These are phyloP conservation scores for Esperia sulphurella DNA, from an alignment of 2,888 invertebrate species.

Conservation along the genomic window DNA sequence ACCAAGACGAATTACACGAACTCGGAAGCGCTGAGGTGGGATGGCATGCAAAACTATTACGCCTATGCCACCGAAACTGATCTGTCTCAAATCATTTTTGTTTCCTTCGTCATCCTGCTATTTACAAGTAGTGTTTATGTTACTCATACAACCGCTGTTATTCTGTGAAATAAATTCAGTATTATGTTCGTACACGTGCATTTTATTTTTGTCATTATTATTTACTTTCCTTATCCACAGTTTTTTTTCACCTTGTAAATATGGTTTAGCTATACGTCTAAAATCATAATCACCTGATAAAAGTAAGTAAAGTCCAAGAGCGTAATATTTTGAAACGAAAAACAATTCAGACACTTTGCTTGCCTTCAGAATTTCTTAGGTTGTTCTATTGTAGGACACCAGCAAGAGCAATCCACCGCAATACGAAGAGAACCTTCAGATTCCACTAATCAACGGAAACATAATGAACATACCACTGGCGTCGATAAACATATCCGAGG, in stretches of 20 bases:
- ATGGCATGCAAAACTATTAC: constrained; percentile 79
- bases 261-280: not conserved
- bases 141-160: constrained; percentile 33
- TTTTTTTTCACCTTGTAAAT: constrained; percentile 4
- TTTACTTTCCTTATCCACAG: constrained; percentile 33
- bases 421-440: constrained; percentile 86
- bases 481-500: constrained; percentile 94
- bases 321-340: not conserved
- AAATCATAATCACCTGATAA: not conserved
- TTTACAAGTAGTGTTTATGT: constrained; percentile 23
- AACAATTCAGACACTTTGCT: not conserved
- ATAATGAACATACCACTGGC: constrained; percentile 92
- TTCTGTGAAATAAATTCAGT: constrained; percentile 46
- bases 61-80: constrained; percentile 59
- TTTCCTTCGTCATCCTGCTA: constrained; percentile 27
- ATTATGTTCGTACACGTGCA: constrained; percentile 43
- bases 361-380: constrained; percentile 33
- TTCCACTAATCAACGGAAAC: constrained; percentile 92
- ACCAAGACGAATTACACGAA: constrained; percentile 85
- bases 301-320: constrained; percentile 8
- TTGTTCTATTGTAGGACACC: constrained; percentile 57
- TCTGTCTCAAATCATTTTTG: constrained; percentile 36
- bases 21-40: constrained; percentile 90
- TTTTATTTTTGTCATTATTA: constrained; percentile 46
- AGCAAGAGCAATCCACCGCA: constrained; percentile 71